Percentiles rank a stretch among this genome's conserved stretches.
These are phyloP conservation scores for Lasioglossum marginatum DNA, from an alignment of 2,888 invertebrate genomes.

Conservation along the genomic window DNA sequence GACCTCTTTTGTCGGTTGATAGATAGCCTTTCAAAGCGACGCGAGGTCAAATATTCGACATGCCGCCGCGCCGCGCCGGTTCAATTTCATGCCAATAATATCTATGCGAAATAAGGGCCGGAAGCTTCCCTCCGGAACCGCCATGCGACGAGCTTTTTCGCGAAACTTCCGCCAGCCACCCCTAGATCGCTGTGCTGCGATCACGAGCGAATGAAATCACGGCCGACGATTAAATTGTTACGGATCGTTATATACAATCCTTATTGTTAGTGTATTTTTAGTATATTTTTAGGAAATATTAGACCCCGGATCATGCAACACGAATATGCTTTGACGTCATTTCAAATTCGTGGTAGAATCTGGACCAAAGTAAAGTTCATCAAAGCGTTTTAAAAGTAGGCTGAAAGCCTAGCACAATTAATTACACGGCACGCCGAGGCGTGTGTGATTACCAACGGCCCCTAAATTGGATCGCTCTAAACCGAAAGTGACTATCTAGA, in stretches of 20 bases:
- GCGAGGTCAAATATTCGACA: conserved; percentile 76
- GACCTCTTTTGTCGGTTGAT: conserved; percentile 76
- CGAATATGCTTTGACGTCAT: not conserved
- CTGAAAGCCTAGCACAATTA: not conserved
- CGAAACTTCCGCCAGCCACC: conserved; percentile 18
- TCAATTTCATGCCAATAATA: conserved; percentile 78
- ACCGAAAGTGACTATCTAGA: not conserved
- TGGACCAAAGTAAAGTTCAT: not conserved
- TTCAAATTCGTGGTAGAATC: not conserved
- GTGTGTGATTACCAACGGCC: not conserved
- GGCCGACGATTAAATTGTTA: not conserved
- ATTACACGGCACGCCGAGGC: not conserved
- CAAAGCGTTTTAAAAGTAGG: conserved; percentile 6
- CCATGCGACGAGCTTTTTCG: conserved; percentile 23
- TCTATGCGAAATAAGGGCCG: conserved; percentile 62
- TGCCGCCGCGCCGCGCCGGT: conserved; percentile 56
- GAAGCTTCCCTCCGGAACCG: conserved; percentile 30
- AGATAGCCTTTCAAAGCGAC: conserved; percentile 75
- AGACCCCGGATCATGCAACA: not conserved
- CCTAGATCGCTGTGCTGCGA: not conserved
- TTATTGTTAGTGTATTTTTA: no score
- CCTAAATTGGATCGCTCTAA: not conserved
- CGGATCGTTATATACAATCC: not conserved
- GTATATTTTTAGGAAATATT: not conserved
- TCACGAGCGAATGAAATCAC: not conserved